These are phyloP conservation scores for Anneissia japonica DNA, from an alignment of 35 echinoderm and acorn worm genomes.

Conservation along the genomic window DNA sequence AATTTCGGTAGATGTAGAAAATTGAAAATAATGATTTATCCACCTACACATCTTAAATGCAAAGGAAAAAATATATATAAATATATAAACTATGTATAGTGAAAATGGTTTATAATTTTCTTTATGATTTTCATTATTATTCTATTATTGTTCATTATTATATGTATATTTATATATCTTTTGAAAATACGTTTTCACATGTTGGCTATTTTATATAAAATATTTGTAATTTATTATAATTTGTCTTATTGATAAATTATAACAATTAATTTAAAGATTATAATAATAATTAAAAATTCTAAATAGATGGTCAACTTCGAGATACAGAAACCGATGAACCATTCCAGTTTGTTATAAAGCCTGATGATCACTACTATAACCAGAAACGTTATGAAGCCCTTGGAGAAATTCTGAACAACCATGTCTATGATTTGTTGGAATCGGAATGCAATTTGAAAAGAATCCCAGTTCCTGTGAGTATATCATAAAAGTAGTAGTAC, in stretches of 20 bases:
- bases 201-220: background rate
- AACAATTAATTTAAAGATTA: too few species aligned
- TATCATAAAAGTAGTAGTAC: too few species aligned
- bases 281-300: background rate
- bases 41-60: too few species aligned
- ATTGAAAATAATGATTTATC: too few species aligned
- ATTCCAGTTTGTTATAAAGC: slow-evolving; percentile 72
- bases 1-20: too few species aligned
- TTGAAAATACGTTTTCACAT: background rate
- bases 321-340: slow-evolving; percentile 43
- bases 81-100: too few species aligned
- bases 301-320: slow-evolving; percentile 72
- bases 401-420: slow-evolving; percentile 75
- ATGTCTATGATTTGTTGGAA: slow-evolving; percentile 78
- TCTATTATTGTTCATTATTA: background rate
- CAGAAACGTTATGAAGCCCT: slow-evolving; percentile 85
- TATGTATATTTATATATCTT: background rate
- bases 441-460: slow-evolving; percentile 49
- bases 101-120: background rate
- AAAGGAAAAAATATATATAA: too few species aligned
- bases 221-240: too few species aligned
- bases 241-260: background rate
- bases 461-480: slow-evolving; percentile 64
- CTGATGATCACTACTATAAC: slow-evolving; percentile 51
- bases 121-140: background rate